A percentile compares a stretch with the other conserved stretches of the same genome.
Evolutionary conservation across 2,888 invertebrate species (phyloP).

Genomic region (Himalopsyche anomala): DNA sequence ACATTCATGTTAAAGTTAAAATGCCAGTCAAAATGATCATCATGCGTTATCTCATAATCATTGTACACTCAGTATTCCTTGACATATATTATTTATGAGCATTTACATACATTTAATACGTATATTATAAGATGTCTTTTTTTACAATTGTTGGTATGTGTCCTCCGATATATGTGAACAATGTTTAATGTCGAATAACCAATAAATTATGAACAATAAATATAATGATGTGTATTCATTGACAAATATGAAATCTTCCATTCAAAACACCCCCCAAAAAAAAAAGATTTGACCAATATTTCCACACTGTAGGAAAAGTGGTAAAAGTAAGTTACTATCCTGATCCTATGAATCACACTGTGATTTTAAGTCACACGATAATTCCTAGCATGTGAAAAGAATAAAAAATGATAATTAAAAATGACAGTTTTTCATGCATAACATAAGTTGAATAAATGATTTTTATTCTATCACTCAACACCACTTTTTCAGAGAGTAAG

Average conservation of each 20-base stretch:
- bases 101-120: constrained; percentile 63
- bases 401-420: too few species aligned
- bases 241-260: not conserved
- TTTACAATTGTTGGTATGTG: constrained; percentile 63
- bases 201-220: constrained; percentile 63
- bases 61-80: constrained; percentile 62
- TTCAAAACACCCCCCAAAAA: not conserved
- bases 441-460: too few species aligned
- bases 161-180: constrained; percentile 63
- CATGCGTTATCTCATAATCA: constrained; percentile 52
- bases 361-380: too few species aligned
- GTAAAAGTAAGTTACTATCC: too few species aligned
- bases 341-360: too few species aligned
- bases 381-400: too few species aligned
- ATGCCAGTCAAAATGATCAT: constrained; percentile 62
- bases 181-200: constrained; percentile 64
- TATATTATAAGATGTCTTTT: constrained; percentile 63
- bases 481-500: too few species aligned
- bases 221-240: not conserved
- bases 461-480: too few species aligned
- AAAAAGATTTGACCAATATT: not conserved
- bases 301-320: too few species aligned
- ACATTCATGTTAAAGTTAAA: constrained; percentile 43
- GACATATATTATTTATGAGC: constrained; percentile 64
- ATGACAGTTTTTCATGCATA: too few species aligned